Evolutionary conservation across 1,140 invertebrate species (phyloP), one percentile per base, ranked within the genome.

Genomic region (Drosophila bipectinata): DNA sequence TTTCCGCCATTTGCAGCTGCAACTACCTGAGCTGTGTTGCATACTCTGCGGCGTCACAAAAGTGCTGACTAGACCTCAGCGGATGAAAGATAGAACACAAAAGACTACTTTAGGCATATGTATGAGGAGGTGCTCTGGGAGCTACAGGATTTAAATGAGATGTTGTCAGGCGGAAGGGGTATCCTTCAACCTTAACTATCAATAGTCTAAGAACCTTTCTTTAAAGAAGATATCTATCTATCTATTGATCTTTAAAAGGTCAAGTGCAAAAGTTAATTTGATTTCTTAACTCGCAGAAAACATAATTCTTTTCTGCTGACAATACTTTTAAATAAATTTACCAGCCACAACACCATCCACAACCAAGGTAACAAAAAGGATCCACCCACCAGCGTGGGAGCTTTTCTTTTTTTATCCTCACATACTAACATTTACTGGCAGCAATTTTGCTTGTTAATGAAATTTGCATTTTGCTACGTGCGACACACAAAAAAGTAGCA

Each of bases 391-490:
- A 18, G 15, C 18, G 5, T 8, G 14, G 39, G n/a, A 18, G 12
- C 4, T 5, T 4, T 6, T 8, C 14, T 44, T 55, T 77, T 71
- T 56, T 48, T 52, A 21, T 32, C 24, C 21, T 66, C 39, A 15
- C 14, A 21, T 53, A 66, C 26, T 28, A 28, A 28, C 63, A 71
- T 83, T 78, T 85, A 78, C 77, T 69, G 67, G 44, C 59, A 61
- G 79, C 83, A 79, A 83, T 87, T 87, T 87, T 48, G 80, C 79
- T 89, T 80, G 84, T 89, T 89, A 89, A 89, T 89, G 84, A 90
- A 90, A 90, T 90, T 90, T 90, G 85, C 85, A 90, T 85, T 90
- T 81, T 75, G 68, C 78, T 81, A 90, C 85, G 80, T 90, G 85
- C 75, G 79, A 78, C 72, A 82, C 58, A 82, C 68, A 55, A 75